phyloP scores from a whole-genome alignment of 1,140 invertebrate genomes.

The Rhizoglyphus robini region DNA sequence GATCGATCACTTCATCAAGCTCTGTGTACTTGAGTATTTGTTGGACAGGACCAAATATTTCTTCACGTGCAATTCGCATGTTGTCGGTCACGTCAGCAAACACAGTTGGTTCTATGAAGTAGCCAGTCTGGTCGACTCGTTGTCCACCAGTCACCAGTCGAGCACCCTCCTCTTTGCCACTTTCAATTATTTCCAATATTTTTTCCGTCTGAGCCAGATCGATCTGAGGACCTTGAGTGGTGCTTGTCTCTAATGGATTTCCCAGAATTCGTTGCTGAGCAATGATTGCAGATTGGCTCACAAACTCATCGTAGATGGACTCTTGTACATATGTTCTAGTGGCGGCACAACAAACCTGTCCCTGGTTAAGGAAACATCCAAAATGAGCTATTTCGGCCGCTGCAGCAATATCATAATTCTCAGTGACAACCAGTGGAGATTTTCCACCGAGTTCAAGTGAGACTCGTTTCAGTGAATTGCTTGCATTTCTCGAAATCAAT shows the following conservation, averaged over 20 bases:
- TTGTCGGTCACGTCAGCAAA: slow-evolving; percentile 68
- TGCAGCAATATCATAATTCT: slow-evolving; percentile 62
- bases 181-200: slow-evolving; percentile 55
- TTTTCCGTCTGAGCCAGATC: slow-evolving; percentile 60
- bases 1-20: slow-evolving; percentile 72
- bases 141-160: slow-evolving; percentile 56
- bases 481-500: slow-evolving; percentile 55
- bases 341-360: slow-evolving; percentile 82
- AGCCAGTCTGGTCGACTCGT: slow-evolving; percentile 54
- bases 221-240: slow-evolving; percentile 68
- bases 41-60: slow-evolving; percentile 88
- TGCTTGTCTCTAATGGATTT: slow-evolving; percentile 53
- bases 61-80: slow-evolving; percentile 60
- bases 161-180: slow-evolving; percentile 65
- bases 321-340: slow-evolving; percentile 71
- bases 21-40: slow-evolving; percentile 74
- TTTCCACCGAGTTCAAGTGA: slow-evolving; percentile 65
- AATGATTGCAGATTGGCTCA: slow-evolving; percentile 50
- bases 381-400: slow-evolving; percentile 61
- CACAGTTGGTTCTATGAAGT: slow-evolving; percentile 73
- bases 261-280: slow-evolving; percentile 61
- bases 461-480: slow-evolving; percentile 62
- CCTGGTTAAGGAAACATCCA: slow-evolving; percentile 66
- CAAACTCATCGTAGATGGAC: slow-evolving; percentile 70
- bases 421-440: slow-evolving; percentile 53